Evolutionary conservation across 2,888 invertebrate species (phyloP).

Genomic region (Thymelicus acteon): DNA sequence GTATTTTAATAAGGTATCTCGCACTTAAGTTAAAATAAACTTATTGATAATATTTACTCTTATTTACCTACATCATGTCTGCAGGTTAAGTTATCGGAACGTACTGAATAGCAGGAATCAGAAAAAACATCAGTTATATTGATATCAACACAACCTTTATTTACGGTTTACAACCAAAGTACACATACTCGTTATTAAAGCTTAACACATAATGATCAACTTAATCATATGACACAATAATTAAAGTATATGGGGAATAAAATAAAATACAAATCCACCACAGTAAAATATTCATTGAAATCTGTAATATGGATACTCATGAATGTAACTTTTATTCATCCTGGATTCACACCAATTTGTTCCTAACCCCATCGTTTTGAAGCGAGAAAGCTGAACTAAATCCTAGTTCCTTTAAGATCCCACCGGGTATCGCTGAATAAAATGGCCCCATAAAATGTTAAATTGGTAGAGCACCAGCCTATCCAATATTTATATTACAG

Average conservation of each 20-base stretch:
- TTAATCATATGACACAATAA: conserved; percentile 14
- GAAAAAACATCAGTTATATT: not conserved
- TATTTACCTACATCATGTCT: no score
- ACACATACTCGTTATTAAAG: conserved; percentile 10
- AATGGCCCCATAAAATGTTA: no score
- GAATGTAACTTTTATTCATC: not conserved
- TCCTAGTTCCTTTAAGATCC: no score
- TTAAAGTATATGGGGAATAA: not conserved
- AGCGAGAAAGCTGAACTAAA: no score
- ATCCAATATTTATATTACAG: not conserved
- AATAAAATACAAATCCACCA: not conserved
- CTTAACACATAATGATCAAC: conserved; percentile 13
- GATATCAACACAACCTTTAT: conserved; percentile 10
- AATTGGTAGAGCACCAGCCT: no score
- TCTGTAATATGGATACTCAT: not conserved
- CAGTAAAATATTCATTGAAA: not conserved
- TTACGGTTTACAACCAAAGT: conserved; percentile 19
- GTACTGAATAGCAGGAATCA: no score
- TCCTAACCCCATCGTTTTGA: no score
- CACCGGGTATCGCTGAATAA: no score
- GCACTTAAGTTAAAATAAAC: no score
- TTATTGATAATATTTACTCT: no score
- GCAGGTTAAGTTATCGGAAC: no score
- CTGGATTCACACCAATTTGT: not conserved
- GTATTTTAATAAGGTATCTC: no score